phyloP scores from a whole-genome alignment of 2,797 vertebrate genomes.

The Danio jaintianensis region DNA sequence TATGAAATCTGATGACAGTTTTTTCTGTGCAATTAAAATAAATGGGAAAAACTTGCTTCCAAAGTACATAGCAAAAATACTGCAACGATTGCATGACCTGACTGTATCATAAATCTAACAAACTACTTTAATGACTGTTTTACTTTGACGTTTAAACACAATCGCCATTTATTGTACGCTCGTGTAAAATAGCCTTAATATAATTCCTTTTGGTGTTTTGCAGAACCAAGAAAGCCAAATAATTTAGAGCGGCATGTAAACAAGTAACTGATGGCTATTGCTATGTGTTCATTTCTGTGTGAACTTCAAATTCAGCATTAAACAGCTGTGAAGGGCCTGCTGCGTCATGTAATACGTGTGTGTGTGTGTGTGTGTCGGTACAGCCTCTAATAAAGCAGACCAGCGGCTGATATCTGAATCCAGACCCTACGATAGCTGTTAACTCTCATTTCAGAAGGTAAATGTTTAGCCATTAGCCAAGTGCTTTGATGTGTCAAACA shows the following conservation, averaged over 20 bases:
- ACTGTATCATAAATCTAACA: background rate
- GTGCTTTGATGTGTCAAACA: constrained; percentile 46
- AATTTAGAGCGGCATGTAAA: background rate
- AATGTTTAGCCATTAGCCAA: constrained; percentile 44
- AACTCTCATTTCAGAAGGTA: constrained; percentile 25
- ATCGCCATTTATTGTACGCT: background rate
- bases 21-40: background rate
- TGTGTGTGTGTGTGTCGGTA: constrained; percentile 16
- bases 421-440: constrained; percentile 40
- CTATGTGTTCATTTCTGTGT: background rate
- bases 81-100: background rate
- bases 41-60: background rate
- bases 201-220: background rate
- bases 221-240: background rate
- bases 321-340: background rate
- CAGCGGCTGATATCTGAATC: constrained; percentile 39
- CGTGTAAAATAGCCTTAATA: background rate
- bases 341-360: background rate
- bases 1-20: background rate
- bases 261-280: background rate
- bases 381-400: background rate
- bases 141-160: background rate
- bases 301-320: constrained; percentile 4
- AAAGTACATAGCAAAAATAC: background rate
- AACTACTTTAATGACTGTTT: background rate